Base-by-base conservation (phyloP, 2,797 vertebrate species). In the Limosa lapponica region DNA sequence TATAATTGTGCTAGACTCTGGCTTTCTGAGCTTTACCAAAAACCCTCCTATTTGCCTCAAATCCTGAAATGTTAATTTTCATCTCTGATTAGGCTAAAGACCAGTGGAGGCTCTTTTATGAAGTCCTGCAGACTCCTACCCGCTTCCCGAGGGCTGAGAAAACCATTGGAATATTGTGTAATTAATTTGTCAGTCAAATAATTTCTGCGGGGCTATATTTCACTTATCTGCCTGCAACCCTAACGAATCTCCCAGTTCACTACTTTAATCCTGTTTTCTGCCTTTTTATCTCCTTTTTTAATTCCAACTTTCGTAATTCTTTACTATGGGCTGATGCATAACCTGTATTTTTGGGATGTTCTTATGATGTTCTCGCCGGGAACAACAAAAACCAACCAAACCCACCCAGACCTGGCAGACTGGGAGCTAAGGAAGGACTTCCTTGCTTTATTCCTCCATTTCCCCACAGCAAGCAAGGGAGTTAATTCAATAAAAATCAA, bases 101-200 rank as follows among this genome's bases (percentile, higher is more conserved):
- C 48, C 85, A 87, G 86, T 46, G 5, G 0, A 89, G 69, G 85
- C 59, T 93, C 70, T 91, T 93, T 97, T 94, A 95, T 93, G 54
- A 90, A 94, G 86, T 87, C 65, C 25, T 49, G 71, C 77, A 79
- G 71, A 90, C 82, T 94, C 93, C 55, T 69, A 92, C 93, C 88
- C 89, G 78, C 82, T 85, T 95, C 88, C 90, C 4, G 6, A 86
- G 95, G 93, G 90, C 82, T 79, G 81, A 55, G 74, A 67, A 52
- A 95, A 44, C 72, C 84, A 52, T 64, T 80, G 92, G 61, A 88
- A 93, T 82, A 87, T 66, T 81, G 88, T 75, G 77, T 89, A 89
- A 96, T 95, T 96, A 92, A 93, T 96, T 92, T 94, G 92, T 78
- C 93, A 93, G 88, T 93, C 93, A 95, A 82, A 95, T 82, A 84